Base-by-base conservation (phyloP, 2,888 invertebrate genomes). In the Pheosia gnoma region DNA sequence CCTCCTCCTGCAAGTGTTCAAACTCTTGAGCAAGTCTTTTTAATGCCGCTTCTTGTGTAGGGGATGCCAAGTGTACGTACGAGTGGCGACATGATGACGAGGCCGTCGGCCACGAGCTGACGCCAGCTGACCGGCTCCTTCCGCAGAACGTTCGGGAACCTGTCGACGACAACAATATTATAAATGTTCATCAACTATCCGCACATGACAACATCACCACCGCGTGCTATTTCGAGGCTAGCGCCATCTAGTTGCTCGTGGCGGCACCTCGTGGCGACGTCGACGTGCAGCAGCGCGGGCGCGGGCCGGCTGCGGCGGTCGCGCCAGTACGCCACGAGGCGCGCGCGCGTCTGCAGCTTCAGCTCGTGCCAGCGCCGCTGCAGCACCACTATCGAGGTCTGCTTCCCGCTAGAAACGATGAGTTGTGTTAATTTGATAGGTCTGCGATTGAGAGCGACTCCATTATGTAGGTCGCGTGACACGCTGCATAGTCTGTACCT, bases 291-390 rank as follows among this genome's bases (percentile, higher is more conserved):
- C 58, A 54, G 49, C 8, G 53, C 36, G 38, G 51, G 45, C 59
- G 51, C 55, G 60, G 38, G 38, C 7, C 3, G 6, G 37, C 43
- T 53, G 43, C 58, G 39, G 53, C 43, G 45, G 57, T 5, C 38
- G 54, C 62, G 53, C 66, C 63, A 66, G 63, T 55, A 60, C 49
- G 55, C 61, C n/a, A 60, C 65, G 9, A 65, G 59, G 47, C 64
- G 60, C 37, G 11, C 36, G 43, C 72, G 65, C 65, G 79, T 61
- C 59, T 69, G 70, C 37, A 39, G 49, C 74, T 79, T 79, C 60
- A 84, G 72, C 71, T 82, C 82, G 74, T 71, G 67, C 84, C 84
- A 84, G 62, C 84, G 84, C 36, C 81, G 78, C 74, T 83, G 84
- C 68, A 84, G 74, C 66, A 75, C 67, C 62, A 83, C 62, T 37